A percentile compares a stretch with the other conserved stretches of the same genome.
Conservation (phyloP, 2,113 vertebrate genomes). For the Menidia beryllina region DNA sequence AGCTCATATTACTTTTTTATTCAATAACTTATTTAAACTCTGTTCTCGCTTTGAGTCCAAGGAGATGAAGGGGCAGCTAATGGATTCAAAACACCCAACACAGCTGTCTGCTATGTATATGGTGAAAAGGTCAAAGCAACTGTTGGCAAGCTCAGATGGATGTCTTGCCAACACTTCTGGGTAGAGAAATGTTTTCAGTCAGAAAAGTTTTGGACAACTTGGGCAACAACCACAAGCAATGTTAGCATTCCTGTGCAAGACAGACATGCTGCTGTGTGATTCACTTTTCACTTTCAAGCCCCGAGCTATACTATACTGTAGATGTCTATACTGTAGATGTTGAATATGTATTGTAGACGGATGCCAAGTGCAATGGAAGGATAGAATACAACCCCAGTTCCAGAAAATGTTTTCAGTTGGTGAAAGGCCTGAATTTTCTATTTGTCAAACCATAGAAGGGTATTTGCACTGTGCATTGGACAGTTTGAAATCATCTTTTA, state of each 20-base stretch:
- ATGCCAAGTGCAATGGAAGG: no score
- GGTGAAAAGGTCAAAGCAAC: constrained; percentile 58
- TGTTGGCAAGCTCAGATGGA: constrained; percentile 23
- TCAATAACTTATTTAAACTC: not conserved
- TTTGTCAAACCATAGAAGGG: no score
- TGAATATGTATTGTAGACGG: constrained; percentile 8
- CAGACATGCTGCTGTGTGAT: constrained; percentile 12
- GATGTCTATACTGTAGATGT: no score
- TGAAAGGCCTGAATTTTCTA: no score
- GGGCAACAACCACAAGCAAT: constrained; percentile 11
- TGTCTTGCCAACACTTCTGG: constrained; percentile 19
- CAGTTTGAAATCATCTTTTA: no score
- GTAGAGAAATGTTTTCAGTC: constrained; percentile 43
- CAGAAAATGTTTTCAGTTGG: not conserved
- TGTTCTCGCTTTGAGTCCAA: not conserved
- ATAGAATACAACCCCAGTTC: no score
- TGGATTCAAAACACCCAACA: constrained; percentile 44
- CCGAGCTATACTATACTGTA: no score
- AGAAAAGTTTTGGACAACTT: constrained; percentile 58
- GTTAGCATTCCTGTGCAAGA: constrained; percentile 31
- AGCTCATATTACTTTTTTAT: constrained; percentile 19
- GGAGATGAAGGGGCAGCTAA: constrained; percentile 19
- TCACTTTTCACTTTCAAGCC: constrained; percentile 3
- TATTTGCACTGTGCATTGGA: no score
- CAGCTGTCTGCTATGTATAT: constrained; percentile 30